These are phyloP conservation scores for Donacobius atricapilla DNA, from an alignment of 2,113 vertebrate genomes.

Conservation along the genomic window DNA sequence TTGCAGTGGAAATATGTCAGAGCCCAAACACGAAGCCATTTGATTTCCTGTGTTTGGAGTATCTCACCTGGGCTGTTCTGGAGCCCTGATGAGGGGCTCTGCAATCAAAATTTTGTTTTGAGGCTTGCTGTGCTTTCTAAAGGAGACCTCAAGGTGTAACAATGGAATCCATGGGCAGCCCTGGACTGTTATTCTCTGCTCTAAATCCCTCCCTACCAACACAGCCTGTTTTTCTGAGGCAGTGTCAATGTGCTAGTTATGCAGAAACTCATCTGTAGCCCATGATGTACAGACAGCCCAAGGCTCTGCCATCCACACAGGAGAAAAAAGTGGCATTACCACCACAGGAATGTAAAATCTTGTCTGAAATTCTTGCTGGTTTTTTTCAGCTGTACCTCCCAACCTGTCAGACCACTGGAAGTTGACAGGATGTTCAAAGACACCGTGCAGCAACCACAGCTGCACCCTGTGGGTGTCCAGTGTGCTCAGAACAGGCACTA, in stretches of 20 bases:
- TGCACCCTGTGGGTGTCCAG: background rate
- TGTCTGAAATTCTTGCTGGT: background rate
- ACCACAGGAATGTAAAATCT: background rate
- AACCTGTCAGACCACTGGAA: background rate
- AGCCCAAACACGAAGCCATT: background rate
- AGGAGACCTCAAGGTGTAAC: background rate
- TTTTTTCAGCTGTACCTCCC: background rate
- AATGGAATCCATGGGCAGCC: background rate
- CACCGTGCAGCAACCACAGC: background rate
- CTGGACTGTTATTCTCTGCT: background rate
- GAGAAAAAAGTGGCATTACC: background rate
- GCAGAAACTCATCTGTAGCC: background rate
- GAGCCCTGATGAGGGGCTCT: background rate
- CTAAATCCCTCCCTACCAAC: background rate
- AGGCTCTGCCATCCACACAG: background rate
- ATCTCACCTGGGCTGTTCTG: background rate
- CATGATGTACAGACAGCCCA: background rate
- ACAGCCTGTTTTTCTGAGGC: background rate
- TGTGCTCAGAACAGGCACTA: background rate
- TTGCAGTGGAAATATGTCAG: background rate
- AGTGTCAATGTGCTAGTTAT: background rate
- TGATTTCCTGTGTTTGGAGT: background rate
- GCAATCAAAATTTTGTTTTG: background rate
- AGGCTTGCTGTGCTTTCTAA: background rate
- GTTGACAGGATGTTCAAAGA: background rate